Conservation (phyloP, 2,888 invertebrate genomes). For the Tenthredo distinguenda region DNA sequence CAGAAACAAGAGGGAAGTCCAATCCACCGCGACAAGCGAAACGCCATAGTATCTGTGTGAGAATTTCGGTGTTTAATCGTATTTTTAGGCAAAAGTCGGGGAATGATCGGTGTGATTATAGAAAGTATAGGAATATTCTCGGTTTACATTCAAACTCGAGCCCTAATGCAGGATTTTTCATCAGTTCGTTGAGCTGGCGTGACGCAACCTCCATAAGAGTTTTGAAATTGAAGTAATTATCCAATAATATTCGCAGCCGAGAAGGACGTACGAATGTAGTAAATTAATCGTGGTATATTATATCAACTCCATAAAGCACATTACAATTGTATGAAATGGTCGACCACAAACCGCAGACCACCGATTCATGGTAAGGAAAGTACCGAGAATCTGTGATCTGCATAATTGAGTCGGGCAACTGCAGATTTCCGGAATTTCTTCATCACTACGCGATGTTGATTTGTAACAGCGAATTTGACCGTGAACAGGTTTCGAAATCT, state of each 20-base stretch:
- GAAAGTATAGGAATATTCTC: not conserved
- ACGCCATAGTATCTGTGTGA: conserved; percentile 76
- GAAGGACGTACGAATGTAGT: not conserved
- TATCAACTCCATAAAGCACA: not conserved
- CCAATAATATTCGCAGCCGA: not conserved
- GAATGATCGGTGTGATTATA: not conserved
- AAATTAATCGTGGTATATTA: not conserved
- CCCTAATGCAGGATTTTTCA: not conserved
- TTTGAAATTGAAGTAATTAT: not conserved
- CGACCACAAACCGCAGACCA: not conserved
- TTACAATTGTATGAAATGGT: not conserved
- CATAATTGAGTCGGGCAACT: not conserved
- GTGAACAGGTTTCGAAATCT: not conserved
- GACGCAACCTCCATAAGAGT: not conserved
- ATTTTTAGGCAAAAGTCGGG: not conserved
- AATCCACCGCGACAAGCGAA: conserved; percentile 80
- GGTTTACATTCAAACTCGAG: not conserved
- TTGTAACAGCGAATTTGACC: not conserved
- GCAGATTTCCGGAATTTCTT: not conserved
- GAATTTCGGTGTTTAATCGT: not conserved
- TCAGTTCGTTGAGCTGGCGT: not conserved
- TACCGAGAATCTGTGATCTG: not conserved
- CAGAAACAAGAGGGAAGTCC: conserved; percentile 86
- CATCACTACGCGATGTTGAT: not conserved
- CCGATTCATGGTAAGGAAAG: conserved; percentile 3